Conservation (phyloP, 2,113 vertebrate species). For the Herpetotheres cachinnans region DNA sequence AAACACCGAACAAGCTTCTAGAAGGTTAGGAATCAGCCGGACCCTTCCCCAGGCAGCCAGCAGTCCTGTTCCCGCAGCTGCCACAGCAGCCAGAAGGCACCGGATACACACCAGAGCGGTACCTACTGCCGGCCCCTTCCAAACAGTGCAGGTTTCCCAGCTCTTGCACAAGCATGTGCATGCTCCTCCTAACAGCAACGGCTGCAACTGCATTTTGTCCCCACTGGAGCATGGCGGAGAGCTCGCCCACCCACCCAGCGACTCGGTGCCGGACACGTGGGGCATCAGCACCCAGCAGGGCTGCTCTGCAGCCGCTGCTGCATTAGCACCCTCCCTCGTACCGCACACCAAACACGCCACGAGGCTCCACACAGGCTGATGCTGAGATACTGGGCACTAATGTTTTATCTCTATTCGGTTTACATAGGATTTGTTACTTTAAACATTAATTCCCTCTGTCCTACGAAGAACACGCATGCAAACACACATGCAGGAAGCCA, state of each 20-base stretch:
- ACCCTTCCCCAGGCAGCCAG: neutral
- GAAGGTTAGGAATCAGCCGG: accelerated
- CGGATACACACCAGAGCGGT: accelerated
- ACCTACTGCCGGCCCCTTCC: neutral
- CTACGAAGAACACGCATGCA: accelerated
- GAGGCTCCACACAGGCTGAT: accelerated
- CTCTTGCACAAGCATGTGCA: accelerated
- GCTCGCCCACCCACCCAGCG: neutral
- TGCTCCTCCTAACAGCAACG: neutral
- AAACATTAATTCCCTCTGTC: neutral
- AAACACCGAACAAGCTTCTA: accelerated
- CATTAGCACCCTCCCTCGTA: neutral
- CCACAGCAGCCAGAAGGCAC: neutral
- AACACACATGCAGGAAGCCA: accelerated
- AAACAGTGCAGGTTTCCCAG: neutral
- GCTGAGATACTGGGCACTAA: accelerated
- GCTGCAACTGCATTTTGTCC: neutral
- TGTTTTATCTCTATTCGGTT: accelerated
- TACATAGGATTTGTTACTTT: accelerated
- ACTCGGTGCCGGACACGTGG: too few species aligned
- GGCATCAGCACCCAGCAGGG: neutral
- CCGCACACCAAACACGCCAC: accelerated
- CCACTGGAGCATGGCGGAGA: accelerated
- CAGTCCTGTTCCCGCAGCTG: neutral
- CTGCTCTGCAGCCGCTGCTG: neutral